These are phyloP conservation scores for Etheostoma nigrum DNA, from an alignment of 2,797 vertebrate genomes.

Conservation along the genomic window DNA sequence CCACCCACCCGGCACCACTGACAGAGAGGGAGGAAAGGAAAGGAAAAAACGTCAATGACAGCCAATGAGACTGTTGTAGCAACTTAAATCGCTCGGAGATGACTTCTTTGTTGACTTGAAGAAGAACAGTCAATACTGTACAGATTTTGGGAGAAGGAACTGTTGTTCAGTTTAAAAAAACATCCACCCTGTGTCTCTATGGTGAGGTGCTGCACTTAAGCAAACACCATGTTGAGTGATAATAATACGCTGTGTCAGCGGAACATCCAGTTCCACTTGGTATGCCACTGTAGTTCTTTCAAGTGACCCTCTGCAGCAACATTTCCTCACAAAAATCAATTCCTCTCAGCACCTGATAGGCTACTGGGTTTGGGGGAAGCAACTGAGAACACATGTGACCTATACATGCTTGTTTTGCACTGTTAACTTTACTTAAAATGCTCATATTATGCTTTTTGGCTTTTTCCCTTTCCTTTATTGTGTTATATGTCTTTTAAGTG, in stretches of 20 bases:
- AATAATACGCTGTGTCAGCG: slow-evolving; percentile 52
- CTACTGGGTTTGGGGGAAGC: neutral
- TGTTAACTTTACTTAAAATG: neutral
- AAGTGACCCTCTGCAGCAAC: slow-evolving; percentile 46
- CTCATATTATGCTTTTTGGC: too few species aligned
- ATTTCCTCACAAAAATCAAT: slow-evolving; percentile 52
- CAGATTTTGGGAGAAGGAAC: neutral
- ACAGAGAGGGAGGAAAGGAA: slow-evolving; percentile 33
- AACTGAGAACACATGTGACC: slow-evolving; percentile 7
- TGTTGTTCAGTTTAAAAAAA: slow-evolving; percentile 25
- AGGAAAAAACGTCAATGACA: slow-evolving; percentile 55
- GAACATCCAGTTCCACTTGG: slow-evolving; percentile 46
- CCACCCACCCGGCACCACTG: slow-evolving; percentile 58
- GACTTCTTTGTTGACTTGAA: slow-evolving; percentile 54
- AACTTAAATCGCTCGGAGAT: slow-evolving; percentile 43
- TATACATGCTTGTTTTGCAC: slow-evolving; percentile 2
- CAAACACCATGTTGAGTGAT: slow-evolving; percentile 48
- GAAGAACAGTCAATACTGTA: slow-evolving; percentile 33
- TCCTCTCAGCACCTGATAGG: slow-evolving; percentile 22
- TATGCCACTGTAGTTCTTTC: slow-evolving; percentile 40
- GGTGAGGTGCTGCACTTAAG: slow-evolving; percentile 32
- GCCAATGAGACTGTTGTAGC: slow-evolving; percentile 37
- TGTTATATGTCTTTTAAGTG: too few species aligned
- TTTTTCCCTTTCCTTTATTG: too few species aligned
- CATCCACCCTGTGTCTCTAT: slow-evolving; percentile 15